Evolutionary conservation across 2,113 vertebrate genomes (phyloP).

Genomic region (Turnix velox): DNA sequence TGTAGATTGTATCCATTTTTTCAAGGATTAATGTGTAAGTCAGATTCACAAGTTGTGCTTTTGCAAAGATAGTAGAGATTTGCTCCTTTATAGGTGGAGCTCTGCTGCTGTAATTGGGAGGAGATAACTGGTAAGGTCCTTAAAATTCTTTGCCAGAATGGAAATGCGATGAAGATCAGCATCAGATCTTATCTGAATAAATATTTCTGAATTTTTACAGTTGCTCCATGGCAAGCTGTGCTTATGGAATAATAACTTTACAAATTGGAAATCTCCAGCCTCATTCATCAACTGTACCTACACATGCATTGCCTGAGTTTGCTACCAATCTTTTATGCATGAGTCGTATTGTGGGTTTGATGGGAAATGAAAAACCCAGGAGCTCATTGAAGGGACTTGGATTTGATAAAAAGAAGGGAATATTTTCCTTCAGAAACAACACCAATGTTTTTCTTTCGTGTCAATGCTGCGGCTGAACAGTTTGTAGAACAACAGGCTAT

Average conservation of each 20-base stretch:
- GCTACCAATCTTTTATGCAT: slow-evolving; percentile 43
- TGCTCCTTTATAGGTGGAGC: neutral
- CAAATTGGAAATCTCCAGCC: slow-evolving; percentile 22
- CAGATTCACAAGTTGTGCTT: neutral
- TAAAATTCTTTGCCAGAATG: neutral
- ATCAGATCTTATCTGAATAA: slow-evolving; percentile 27
- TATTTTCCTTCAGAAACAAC: neutral
- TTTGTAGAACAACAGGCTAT: neutral
- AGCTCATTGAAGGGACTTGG: neutral
- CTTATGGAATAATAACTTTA: slow-evolving; percentile 11
- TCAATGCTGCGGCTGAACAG: fast-evolving
- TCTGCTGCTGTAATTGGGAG: neutral
- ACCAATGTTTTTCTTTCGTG: neutral
- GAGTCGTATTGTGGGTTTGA: slow-evolving; percentile 8
- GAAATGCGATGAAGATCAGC: neutral
- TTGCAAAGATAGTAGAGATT: neutral
- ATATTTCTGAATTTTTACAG: slow-evolving; percentile 33
- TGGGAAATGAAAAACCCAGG: slow-evolving; percentile 39
- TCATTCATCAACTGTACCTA: slow-evolving; percentile 25
- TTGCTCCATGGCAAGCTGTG: slow-evolving; percentile 31
- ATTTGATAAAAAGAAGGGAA: neutral
- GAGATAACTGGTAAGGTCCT: neutral
- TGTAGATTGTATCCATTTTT: slow-evolving; percentile 13
- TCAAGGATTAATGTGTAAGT: neutral
- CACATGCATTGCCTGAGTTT: neutral